Conservation (phyloP, 1,140 invertebrate species). For the Polyergus mexicanus region DNA sequence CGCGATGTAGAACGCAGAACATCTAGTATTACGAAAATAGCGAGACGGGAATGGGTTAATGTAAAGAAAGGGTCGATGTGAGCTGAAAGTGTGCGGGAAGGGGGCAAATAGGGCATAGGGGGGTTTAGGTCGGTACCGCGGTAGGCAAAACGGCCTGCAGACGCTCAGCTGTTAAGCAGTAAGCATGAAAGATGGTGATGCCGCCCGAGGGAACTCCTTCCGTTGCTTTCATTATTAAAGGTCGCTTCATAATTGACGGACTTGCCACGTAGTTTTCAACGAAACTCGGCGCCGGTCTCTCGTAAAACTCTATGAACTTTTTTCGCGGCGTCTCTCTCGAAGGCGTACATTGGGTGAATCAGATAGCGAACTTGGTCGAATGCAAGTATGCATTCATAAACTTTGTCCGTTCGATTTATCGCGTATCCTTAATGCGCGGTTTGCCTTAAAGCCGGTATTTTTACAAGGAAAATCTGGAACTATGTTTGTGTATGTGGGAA, state of each 20-base stretch:
- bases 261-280: constrained; percentile 68
- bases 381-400: constrained; percentile 29
- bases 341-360: constrained; percentile 18
- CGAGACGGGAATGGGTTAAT: constrained; percentile 60
- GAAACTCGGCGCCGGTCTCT: constrained; percentile 43
- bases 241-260: constrained; percentile 77
- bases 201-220: constrained; percentile 83
- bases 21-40: neutral
- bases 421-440: constrained; percentile 8
- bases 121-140: neutral
- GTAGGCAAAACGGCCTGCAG: constrained; percentile 69
- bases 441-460: constrained; percentile 22
- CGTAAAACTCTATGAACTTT: constrained; percentile 46
- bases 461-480: constrained; percentile 1
- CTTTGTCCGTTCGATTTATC: constrained; percentile 38
- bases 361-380: constrained; percentile 13
- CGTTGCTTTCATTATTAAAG: constrained; percentile 83
- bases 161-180: constrained; percentile 80
- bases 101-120: neutral
- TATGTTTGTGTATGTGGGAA: neutral
- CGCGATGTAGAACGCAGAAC: constrained; percentile 5
- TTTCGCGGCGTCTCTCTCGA: constrained; percentile 14
- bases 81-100: constrained; percentile 72
- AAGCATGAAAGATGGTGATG: constrained; percentile 85
- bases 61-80: constrained; percentile 79